These are phyloP conservation scores for Drosophila bunnanda DNA, from an alignment of 2,888 invertebrate species.

Conservation along the genomic window DNA sequence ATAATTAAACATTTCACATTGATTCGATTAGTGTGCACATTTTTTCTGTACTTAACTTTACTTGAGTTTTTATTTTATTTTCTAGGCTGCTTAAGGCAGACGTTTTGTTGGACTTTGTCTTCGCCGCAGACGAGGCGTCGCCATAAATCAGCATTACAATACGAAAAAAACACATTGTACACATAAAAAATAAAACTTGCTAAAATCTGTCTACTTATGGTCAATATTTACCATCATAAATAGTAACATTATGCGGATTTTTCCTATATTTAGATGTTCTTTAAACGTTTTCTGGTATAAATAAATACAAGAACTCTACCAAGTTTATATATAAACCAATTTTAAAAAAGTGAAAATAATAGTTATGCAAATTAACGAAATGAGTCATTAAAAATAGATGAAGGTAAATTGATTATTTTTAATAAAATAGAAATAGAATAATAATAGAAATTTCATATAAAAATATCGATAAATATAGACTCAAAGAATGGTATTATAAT, in stretches of 20 bases:
- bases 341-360: too few relatives aligned
- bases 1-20: constrained; percentile 22
- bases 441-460: too few relatives aligned
- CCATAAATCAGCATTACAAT: constrained; percentile 53
- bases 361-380: too few relatives aligned
- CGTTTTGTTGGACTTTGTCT: constrained; percentile 27
- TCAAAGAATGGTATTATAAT: too few relatives aligned
- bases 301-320: too few relatives aligned
- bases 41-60: constrained; percentile 33
- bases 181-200: constrained; percentile 8
- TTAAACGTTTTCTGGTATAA: too few relatives aligned
- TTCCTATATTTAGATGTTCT: not conserved
- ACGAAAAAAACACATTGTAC: constrained; percentile 29
- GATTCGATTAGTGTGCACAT: constrained; percentile 26
- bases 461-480: too few relatives aligned
- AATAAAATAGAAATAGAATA: too few relatives aligned
- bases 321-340: too few relatives aligned
- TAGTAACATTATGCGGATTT: not conserved
- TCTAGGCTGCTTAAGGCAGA: constrained; percentile 25
- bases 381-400: too few relatives aligned
- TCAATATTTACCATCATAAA: constrained; percentile 2
- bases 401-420: too few relatives aligned
- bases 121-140: constrained; percentile 66
- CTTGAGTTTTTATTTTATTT: not conserved
- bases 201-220: constrained; percentile 3